These are phyloP conservation scores for Hermodice carunculata DNA, from an alignment of 2,888 invertebrate genomes.

Conservation along the genomic window DNA sequence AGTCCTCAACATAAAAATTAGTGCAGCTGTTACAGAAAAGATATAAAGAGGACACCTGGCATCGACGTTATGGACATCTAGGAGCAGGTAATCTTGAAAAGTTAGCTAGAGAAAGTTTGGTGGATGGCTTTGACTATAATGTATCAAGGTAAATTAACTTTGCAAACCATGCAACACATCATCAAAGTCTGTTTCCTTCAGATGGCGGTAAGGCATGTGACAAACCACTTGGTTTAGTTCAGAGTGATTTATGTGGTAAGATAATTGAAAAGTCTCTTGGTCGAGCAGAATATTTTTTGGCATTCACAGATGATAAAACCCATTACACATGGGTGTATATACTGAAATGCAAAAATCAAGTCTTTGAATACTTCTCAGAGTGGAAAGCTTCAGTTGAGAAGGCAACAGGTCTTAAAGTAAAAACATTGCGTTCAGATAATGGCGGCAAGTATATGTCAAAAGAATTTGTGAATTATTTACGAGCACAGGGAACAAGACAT, in stretches of 20 bases:
- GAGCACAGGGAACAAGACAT: conserved; percentile 52
- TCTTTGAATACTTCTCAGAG: conserved; percentile 12
- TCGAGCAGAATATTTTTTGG: conserved; percentile 15
- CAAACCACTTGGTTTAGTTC: not conserved
- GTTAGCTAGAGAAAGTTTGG: conserved; percentile 1
- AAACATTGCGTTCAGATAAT: conserved; percentile 27
- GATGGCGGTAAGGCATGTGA: not conserved
- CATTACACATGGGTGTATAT: conserved; percentile 14
- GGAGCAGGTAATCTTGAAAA: conserved; percentile 4
- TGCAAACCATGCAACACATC: conserved; percentile 14
- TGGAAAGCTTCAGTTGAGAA: conserved; percentile 12
- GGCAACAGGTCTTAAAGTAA: conserved; percentile 17
- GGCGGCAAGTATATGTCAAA: conserved; percentile 28
- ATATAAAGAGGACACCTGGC: conserved; percentile 5
- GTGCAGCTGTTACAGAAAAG: too few relatives aligned
- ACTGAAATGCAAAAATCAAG: conserved; percentile 15
- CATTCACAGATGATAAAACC: conserved; percentile 17
- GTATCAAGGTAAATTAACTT: not conserved
- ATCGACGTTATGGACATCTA: conserved; percentile 14
- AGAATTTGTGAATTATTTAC: conserved; percentile 14
- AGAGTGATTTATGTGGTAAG: conserved; percentile 15
- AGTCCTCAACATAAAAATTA: too few relatives aligned
- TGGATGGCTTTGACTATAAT: conserved; percentile 1
- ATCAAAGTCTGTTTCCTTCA: not conserved
- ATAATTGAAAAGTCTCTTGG: not conserved